Evolutionary conservation across 2,888 invertebrate species (phyloP).

Genomic region (Plusia festucae): DNA sequence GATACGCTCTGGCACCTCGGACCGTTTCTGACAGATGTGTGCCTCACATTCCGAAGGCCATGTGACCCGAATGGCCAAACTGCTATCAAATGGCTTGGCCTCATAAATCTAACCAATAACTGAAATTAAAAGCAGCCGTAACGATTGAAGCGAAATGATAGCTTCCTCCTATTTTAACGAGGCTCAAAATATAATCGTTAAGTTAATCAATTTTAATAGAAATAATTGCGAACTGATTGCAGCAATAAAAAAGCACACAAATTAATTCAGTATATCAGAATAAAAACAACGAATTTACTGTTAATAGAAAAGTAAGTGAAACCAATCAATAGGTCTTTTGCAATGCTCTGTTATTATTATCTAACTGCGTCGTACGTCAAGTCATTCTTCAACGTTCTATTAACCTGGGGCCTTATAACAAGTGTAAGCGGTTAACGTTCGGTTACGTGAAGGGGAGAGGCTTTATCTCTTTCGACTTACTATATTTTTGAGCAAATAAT

Average conservation of each 20-base stretch:
- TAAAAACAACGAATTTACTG: slow-evolving; percentile 6
- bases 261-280: slow-evolving; percentile 26
- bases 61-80: slow-evolving; percentile 52
- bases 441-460: too few relatives aligned
- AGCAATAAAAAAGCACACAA: slow-evolving; percentile 46
- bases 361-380: too few relatives aligned
- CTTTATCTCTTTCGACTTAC: too few relatives aligned
- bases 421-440: too few relatives aligned
- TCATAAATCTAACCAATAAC: slow-evolving; percentile 58
- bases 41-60: slow-evolving; percentile 31
- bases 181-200: slow-evolving; percentile 46
- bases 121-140: slow-evolving; percentile 53
- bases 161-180: slow-evolving; percentile 54
- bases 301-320: too few relatives aligned
- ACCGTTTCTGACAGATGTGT: slow-evolving; percentile 32
- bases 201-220: slow-evolving; percentile 53
- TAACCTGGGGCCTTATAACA: too few relatives aligned
- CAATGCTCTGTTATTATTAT: too few relatives aligned
- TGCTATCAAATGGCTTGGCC: slow-evolving; percentile 39
- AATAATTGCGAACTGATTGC: slow-evolving; percentile 33
- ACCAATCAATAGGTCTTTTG: too few relatives aligned
- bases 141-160: slow-evolving; percentile 52
- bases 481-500: too few relatives aligned
- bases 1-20: slow-evolving; percentile 23
- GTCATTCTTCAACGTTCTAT: too few relatives aligned